Evolutionary conservation across 2,797 vertebrate genomes (phyloP), one percentile per base, ranked within the genome.

Genomic region (Tolypeutes matacus): DNA sequence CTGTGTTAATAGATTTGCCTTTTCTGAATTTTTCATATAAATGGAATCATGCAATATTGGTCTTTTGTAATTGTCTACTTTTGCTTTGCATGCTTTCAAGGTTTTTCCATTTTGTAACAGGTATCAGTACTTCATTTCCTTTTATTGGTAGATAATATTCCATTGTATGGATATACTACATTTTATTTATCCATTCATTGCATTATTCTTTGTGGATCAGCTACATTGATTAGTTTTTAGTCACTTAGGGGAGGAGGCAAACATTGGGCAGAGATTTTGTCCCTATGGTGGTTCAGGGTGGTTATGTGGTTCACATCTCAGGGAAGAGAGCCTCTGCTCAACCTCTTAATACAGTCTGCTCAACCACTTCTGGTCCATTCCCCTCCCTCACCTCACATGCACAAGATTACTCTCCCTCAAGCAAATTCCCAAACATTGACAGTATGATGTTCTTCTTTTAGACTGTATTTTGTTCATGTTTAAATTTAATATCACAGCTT

Each of bases 401-500:
- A 56, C 27, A 85, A 58, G 14, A 0, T 69, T 31, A 39, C 27
- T 20, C 34, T 53, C 18, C 34, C 56, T 56, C 75, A 85, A 60
- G 39, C 56, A 86, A 65, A 72, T 72, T 62, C 13, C 51, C 18
- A 12, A 34, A 46, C 8, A 7, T 56, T 49, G 77, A 67, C 9
- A 64, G 21, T 8, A 58, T n/a, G 5, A 11, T 34, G 2, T 67
- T 77, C 21, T 53, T 58, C 18, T 60, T 83, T 93, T 83, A 82
- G 64, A 65, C 60, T 67, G 4, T 93, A 42, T 83, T 92, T 90
- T 70, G 13, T 14, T 72, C 62, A 65, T 46, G 29, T 88, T 87
- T 81, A 88, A 91, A 73, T 75, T 90, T 69, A 93, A 46, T n/a
- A 86, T 69, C 58, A 90, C 36, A 94, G 20, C 4, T 89, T 90